A percentile compares a stretch with the other conserved stretches of the same genome.
These are phyloP conservation scores for Stigmatopora argus DNA, from an alignment of 2,113 vertebrate species.

Conservation along the genomic window DNA sequence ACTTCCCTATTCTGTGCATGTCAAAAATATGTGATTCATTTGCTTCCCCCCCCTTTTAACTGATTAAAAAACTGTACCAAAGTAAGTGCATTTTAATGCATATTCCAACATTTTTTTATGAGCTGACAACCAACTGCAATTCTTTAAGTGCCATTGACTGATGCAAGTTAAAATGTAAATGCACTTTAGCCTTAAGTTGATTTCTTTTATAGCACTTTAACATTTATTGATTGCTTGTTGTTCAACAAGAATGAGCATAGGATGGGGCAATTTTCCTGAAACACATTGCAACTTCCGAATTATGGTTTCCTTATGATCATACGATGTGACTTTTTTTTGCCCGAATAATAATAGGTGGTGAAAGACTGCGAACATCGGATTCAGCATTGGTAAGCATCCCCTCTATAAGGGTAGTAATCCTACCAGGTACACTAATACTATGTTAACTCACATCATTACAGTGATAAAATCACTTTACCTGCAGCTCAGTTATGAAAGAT, in stretches of 20 bases:
- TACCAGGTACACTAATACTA: background rate
- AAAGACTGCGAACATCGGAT: conserved; percentile 86
- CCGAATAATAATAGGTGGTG: conserved; percentile 93
- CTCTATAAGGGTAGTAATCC: background rate
- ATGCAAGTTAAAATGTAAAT: background rate
- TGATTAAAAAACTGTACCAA: too few relatives aligned
- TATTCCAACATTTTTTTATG: too few relatives aligned
- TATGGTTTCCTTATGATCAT: background rate
- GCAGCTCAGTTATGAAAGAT: background rate
- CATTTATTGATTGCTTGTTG: background rate
- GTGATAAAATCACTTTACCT: background rate
- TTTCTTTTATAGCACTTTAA: background rate
- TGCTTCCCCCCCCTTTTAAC: too few relatives aligned
- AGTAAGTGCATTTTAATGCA: too few relatives aligned
- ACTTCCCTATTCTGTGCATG: background rate
- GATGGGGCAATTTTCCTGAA: background rate
- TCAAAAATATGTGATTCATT: too few relatives aligned
- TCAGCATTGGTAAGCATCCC: conserved; percentile 85
- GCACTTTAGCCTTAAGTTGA: background rate
- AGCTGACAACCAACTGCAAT: too few relatives aligned
- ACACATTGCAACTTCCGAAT: background rate
- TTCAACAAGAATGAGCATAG: background rate
- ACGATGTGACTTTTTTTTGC: conserved; percentile 60
- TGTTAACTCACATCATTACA: background rate
- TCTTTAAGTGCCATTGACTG: too few relatives aligned